Evolutionary conservation across 2,113 vertebrate species (phyloP).

Genomic region (Emberiza fucata): DNA sequence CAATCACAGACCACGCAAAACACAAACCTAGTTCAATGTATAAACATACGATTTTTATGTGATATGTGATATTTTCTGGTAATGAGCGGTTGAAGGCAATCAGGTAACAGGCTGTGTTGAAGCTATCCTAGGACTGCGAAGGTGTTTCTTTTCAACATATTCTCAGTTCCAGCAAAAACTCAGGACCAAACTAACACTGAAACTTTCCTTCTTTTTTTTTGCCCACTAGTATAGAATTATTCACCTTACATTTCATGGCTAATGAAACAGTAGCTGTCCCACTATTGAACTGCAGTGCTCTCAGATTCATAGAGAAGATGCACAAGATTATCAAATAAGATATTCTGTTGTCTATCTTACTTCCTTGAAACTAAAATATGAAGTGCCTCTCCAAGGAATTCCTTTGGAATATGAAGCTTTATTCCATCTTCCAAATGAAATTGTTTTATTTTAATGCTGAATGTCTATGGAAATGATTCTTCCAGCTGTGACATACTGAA

Average conservation of each 20-base stretch:
- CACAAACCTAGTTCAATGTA: neutral
- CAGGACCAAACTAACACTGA: neutral
- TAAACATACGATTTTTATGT: neutral
- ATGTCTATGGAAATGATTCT: neutral
- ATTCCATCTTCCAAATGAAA: neutral
- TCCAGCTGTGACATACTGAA: neutral
- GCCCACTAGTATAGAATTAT: neutral
- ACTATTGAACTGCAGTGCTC: neutral
- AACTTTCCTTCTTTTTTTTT: neutral
- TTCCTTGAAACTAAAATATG: neutral
- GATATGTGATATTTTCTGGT: neutral
- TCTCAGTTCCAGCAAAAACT: neutral
- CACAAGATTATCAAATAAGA: neutral
- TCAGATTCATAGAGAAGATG: neutral
- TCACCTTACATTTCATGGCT: neutral
- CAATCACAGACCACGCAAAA: neutral
- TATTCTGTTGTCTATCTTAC: neutral
- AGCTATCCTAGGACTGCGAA: neutral
- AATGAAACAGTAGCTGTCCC: neutral
- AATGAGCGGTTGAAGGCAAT: neutral
- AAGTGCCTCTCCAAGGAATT: neutral
- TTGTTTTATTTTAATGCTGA: neutral
- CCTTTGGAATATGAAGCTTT: neutral
- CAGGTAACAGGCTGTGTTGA: neutral
- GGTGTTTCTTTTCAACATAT: neutral